A percentile compares a stretch with the other conserved stretches of the same genome.
These are phyloP conservation scores for Cephus sareptanus DNA, from an alignment of 2,888 invertebrate species.

Conservation along the genomic window DNA sequence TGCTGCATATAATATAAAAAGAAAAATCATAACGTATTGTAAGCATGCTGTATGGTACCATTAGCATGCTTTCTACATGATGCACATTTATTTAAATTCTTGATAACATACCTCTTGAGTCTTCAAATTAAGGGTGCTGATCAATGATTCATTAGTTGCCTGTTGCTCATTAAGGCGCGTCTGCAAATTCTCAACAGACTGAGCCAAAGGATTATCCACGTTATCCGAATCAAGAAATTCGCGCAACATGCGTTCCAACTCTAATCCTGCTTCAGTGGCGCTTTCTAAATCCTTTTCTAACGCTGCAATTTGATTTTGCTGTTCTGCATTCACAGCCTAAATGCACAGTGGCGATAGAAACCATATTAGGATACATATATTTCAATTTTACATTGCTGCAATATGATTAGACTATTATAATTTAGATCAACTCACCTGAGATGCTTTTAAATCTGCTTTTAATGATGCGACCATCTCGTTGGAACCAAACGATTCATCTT, in stretches of 20 bases:
- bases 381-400: background rate
- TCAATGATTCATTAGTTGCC: slow-evolving; percentile 66
- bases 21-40: slow-evolving; percentile 19
- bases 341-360: background rate
- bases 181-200: slow-evolving; percentile 76
- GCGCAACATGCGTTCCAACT: slow-evolving; percentile 76
- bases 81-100: background rate
- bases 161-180: slow-evolving; percentile 75
- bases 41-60: background rate
- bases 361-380: background rate
- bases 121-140: slow-evolving; percentile 61
- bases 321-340: slow-evolving; percentile 60
- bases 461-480: slow-evolving; percentile 79
- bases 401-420: slow-evolving; percentile 1
- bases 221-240: slow-evolving; percentile 77
- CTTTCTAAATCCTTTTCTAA: slow-evolving; percentile 82
- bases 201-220: slow-evolving; percentile 71
- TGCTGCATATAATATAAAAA: slow-evolving; percentile 41
- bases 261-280: slow-evolving; percentile 83
- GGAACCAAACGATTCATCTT: slow-evolving; percentile 78
- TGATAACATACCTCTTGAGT: slow-evolving; percentile 60
- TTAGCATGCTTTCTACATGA: background rate
- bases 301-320: slow-evolving; percentile 77
- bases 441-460: slow-evolving; percentile 73
- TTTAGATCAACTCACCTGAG: slow-evolving; percentile 52